Conservation (phyloP, 2,113 vertebrate genomes). For the Silurus asotus region DNA sequence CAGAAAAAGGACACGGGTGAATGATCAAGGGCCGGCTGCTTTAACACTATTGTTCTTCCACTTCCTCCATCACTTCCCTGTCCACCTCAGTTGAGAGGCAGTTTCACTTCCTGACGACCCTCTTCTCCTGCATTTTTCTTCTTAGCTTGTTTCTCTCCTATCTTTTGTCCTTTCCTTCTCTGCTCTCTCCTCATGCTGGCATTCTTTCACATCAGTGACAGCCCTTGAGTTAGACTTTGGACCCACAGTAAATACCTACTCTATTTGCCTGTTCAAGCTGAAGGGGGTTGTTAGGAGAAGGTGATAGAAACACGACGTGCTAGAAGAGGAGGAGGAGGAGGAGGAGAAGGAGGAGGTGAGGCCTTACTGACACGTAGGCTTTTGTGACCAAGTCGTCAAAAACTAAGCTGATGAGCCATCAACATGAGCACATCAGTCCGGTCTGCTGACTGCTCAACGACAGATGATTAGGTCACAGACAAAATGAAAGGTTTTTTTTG, state of each 20-base stretch:
- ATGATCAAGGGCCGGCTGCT: conserved; percentile 38
- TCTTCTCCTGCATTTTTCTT: conserved; percentile 38
- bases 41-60: conserved; percentile 67
- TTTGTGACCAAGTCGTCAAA: conserved; percentile 41
- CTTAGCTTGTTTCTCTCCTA: conserved; percentile 57
- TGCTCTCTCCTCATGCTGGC: conserved; percentile 52
- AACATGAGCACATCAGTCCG: conserved; percentile 35
- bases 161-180: conserved; percentile 35
- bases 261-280: conserved; percentile 64
- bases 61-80: conserved; percentile 81
- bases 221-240: conserved; percentile 70
- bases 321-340: conserved; percentile 21
- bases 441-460: conserved; percentile 35
- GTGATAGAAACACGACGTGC: conserved; percentile 36
- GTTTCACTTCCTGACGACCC: conserved; percentile 70
- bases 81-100: conserved; percentile 73
- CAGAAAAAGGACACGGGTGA: background rate
- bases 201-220: conserved; percentile 74
- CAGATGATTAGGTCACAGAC: conserved; percentile 45
- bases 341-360: conserved; percentile 7
- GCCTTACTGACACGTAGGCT: conserved; percentile 37
- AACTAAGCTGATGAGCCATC: conserved; percentile 33
- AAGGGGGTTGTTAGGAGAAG: conserved; percentile 35
- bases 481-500: conserved; percentile 29
- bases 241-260: conserved; percentile 73